These are phyloP conservation scores for Dreissena rostriformis DNA, from an alignment of 1,140 invertebrate species.

Conservation along the genomic window DNA sequence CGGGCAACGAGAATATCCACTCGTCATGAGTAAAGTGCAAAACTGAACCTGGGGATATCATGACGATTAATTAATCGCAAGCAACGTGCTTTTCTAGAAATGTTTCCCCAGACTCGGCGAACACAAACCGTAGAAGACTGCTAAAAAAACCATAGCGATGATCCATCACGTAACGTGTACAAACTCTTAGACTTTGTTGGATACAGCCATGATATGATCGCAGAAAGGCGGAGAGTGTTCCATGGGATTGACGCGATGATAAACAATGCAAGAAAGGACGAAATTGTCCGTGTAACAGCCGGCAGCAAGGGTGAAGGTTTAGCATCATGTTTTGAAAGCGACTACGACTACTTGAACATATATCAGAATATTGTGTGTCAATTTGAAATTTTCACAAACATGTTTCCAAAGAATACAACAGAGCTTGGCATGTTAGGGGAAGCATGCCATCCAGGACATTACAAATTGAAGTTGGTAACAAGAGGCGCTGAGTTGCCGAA, in stretches of 20 bases:
- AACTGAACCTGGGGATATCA: too few relatives aligned
- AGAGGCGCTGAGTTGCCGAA: background rate
- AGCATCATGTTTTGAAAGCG: conserved; percentile 20
- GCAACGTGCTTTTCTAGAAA: too few relatives aligned
- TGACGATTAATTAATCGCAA: too few relatives aligned
- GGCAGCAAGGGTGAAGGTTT: conserved; percentile 20
- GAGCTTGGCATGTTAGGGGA: background rate
- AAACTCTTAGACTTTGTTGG: conserved; percentile 4
- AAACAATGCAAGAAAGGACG: background rate
- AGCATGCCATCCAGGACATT: conserved; percentile 23
- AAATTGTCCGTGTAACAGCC: background rate
- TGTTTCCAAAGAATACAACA: background rate
- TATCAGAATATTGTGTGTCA: background rate
- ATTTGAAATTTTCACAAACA: background rate
- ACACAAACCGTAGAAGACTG: background rate
- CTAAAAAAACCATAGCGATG: too few relatives aligned
- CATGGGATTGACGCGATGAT: background rate
- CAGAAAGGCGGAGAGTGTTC: conserved; percentile 3
- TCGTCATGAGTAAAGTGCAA: too few relatives aligned
- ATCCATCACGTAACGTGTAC: too few relatives aligned
- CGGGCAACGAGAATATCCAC: too few relatives aligned
- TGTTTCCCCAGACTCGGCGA: too few relatives aligned
- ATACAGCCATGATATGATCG: background rate
- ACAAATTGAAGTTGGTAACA: background rate
- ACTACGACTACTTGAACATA: conserved; percentile 7